Base-by-base conservation (phyloP, 2,797 vertebrate species). In the Epinephelus awoara region DNA sequence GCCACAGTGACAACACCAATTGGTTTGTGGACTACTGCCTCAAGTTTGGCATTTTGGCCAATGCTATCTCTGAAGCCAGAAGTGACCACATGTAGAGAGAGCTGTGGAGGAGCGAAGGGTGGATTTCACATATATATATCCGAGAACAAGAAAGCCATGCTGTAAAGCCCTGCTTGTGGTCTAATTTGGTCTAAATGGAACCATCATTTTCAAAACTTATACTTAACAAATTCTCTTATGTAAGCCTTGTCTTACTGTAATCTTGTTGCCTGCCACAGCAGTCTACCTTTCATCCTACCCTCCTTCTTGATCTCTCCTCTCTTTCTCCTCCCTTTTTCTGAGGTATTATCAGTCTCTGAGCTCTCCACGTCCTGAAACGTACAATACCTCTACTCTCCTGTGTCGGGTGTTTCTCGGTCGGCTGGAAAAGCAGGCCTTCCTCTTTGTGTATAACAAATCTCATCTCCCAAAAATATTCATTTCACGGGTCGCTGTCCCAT, bases 391-490 rank as follows among this genome's bases (percentile, higher is more conserved):
- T 58, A 4, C 64, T 72, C 80, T 84, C 73, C 67, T 76, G 80
- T 78, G 76, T 66, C 56, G 8, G 75, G n/a, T 51, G 54, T 62
- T 83, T 80, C 40, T 79, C 66, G 19, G 72, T 85, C 57, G 19
- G 71, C 62, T 80, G 57, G 77, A 85, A 81, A 84, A 77, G 42
- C 56, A 27, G 55, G 67, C 61, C 57, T 77, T 88, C 64, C 38
- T 87, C 74, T 85, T 75, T 82, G 74, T 83, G 75, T 79, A 64
- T 76, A 88, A 89, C 81, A 89, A 92, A 90, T 94, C 88, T 85
- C 84, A 90, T 92, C 91, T 88, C 86, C 72, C 75, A 87, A 90
- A 92, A 93, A 94, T 90, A 93, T 91, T 93, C 79, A 94, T 94
- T 93, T 94, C 93, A 92, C 75, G 85, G 91, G 89, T 93, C 88